Percentiles rank a stretch among this genome's conserved stretches.
phyloP scores from a whole-genome alignment of 2,888 invertebrate genomes.

The Hyles lineata region DNA sequence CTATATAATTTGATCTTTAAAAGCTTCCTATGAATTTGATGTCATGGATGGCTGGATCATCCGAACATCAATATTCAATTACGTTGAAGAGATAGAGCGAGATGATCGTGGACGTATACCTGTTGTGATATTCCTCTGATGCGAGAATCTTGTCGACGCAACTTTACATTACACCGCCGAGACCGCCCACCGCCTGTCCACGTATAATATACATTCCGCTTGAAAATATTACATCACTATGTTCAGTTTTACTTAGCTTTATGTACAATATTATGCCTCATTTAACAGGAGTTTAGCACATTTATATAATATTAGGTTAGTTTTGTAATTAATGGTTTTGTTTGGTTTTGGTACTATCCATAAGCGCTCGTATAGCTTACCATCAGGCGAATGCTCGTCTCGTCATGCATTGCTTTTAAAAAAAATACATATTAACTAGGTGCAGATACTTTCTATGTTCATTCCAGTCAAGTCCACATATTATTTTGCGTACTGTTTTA shows the following conservation, averaged over 20 bases:
- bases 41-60: background rate
- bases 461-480: no score
- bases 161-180: conserved; percentile 48
- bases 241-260: conserved; percentile 29
- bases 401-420: no score
- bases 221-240: conserved; percentile 43
- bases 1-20: background rate
- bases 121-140: conserved; percentile 41
- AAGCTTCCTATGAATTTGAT: background rate
- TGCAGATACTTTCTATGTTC: no score
- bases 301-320: no score
- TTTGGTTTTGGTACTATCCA: no score
- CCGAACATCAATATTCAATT: conserved; percentile 1
- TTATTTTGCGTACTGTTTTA: no score
- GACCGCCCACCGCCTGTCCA: conserved; percentile 39
- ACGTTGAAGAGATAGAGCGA: background rate
- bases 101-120: background rate
- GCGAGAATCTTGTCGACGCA: conserved; percentile 50
- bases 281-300: no score
- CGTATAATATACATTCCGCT: conserved; percentile 36
- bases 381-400: no score
- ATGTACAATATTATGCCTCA: background rate
- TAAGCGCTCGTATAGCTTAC: no score
- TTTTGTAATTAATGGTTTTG: no score
- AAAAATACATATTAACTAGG: no score